Conservation (phyloP, 2,888 invertebrate species). For the Drosophila eohydei region DNA sequence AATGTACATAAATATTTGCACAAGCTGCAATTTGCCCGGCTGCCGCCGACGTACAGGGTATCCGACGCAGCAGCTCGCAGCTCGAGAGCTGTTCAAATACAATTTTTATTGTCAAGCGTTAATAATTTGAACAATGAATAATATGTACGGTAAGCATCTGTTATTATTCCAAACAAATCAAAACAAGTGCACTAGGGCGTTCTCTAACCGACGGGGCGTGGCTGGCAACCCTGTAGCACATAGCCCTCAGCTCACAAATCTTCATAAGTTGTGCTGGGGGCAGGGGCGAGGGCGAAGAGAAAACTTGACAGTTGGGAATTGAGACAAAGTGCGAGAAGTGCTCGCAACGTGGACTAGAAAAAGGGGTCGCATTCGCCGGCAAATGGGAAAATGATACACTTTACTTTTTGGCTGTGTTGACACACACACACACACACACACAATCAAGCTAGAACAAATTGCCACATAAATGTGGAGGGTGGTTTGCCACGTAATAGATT, state of each 20-base stretch:
- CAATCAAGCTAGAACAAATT: slow-evolving; percentile 85
- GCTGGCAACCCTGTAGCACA: slow-evolving; percentile 23
- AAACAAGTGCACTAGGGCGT: slow-evolving; percentile 81
- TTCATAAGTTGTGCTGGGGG: slow-evolving; percentile 77
- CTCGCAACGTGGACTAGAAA: slow-evolving; percentile 24
- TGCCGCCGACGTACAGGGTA: slow-evolving; percentile 18
- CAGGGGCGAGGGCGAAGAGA: slow-evolving; percentile 20
- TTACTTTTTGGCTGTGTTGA: slow-evolving; percentile 67
- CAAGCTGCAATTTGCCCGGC: slow-evolving; percentile 79
- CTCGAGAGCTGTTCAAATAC: slow-evolving; percentile 78
- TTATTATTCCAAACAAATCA: slow-evolving; percentile 84
- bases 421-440: slow-evolving; percentile 49
- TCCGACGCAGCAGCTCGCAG: neutral
- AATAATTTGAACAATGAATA: slow-evolving; percentile 84
- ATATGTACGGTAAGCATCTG: slow-evolving; percentile 83
- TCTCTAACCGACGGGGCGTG: slow-evolving; percentile 58
- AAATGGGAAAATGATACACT: slow-evolving; percentile 84
- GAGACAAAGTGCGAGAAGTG: slow-evolving; percentile 75
- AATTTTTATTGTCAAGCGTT: slow-evolving; percentile 83
- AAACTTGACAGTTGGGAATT: slow-evolving; percentile 71
- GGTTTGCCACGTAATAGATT: slow-evolving; percentile 85
- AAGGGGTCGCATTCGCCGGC: slow-evolving; percentile 56
- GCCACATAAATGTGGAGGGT: slow-evolving; percentile 84
- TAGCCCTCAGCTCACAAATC: slow-evolving; percentile 72
- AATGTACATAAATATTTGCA: slow-evolving; percentile 83